Evolutionary conservation across 2,888 invertebrate genomes (phyloP), one percentile per base, ranked within the genome.

Genomic region (Caenorhabditis plicata): DNA sequence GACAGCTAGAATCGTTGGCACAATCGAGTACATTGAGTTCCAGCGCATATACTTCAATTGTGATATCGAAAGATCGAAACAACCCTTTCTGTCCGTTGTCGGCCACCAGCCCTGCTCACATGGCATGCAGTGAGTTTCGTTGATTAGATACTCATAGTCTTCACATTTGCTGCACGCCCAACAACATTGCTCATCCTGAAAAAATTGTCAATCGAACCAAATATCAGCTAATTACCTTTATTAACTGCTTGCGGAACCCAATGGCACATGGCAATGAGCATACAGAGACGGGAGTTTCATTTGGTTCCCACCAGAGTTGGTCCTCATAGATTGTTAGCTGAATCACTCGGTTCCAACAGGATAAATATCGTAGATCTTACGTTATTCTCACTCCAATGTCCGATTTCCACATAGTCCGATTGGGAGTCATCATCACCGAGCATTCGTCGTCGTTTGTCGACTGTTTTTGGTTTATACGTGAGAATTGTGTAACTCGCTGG

Each of bases 1-100:
- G 77, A 11, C 85, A 81, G 50, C 87, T 84, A 81, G 86, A 85
- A 44, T 84, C 80, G 29, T 87, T 1, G 88, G 88, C 2, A 88
- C 85, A 19, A 88, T 81, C 66, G 86, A 87, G 87, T 88, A 88
- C 20, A 87, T 86, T 55, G 86, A 86, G 52, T 83, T 81, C 86
- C 88, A 87, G 32, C 85, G 84, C 73, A 88, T 86, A 56, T 77
- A 67, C 49, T 87, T 84, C 39, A 78, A 45, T 8, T 64, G 46
- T 31, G 45, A 35, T 23, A 60, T 25, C 0, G 69, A 56, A 7
- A 80, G 39, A 44, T 72, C 64, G 41, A 65, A 79, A 47, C 80
- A 80, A n/a, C 46, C 51, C 19, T 45, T 70, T 27, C 77, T 49
- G 42, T 73, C 68, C 26, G 58, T 55, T 4, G 54, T 58, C 26